These are phyloP conservation scores for Pollenia labialis DNA, from an alignment of 2,888 invertebrate species.

Conservation along the genomic window DNA sequence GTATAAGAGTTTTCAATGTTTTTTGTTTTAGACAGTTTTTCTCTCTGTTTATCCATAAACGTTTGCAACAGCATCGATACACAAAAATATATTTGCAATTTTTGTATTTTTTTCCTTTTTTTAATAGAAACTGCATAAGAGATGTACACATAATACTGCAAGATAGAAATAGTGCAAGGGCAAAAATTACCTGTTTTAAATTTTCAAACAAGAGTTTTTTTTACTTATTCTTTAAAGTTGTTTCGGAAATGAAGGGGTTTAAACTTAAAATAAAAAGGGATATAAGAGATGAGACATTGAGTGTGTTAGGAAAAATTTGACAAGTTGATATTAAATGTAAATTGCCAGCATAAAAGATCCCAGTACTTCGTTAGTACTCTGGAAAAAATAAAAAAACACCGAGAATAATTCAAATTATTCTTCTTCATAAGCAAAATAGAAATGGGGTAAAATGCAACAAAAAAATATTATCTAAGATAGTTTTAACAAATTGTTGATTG, in stretches of 20 bases:
- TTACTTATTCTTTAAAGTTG: slow-evolving; percentile 8
- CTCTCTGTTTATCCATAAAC: slow-evolving; percentile 32
- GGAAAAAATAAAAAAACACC: background rate
- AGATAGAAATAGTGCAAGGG: slow-evolving; percentile 19
- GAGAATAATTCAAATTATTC: slow-evolving; percentile 8
- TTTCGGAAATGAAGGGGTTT: background rate
- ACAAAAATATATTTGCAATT: slow-evolving; percentile 28
- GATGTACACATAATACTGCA: slow-evolving; percentile 10
- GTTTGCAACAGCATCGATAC: background rate
- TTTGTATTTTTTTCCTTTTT: slow-evolving; percentile 22
- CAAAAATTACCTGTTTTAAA: slow-evolving; percentile 57
- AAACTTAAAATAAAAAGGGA: slow-evolving; percentile 15
- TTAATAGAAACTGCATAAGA: slow-evolving; percentile 49
- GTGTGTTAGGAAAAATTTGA: slow-evolving; percentile 28
- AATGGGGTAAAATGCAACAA: background rate
- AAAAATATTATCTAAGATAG: no score
- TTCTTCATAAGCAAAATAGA: background rate
- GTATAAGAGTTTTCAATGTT: background rate
- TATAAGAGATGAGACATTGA: slow-evolving; percentile 8
- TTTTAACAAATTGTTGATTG: no score
- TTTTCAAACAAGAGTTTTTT: slow-evolving; percentile 42
- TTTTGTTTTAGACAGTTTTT: background rate
- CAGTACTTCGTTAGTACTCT: slow-evolving; percentile 40
- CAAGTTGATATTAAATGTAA: slow-evolving; percentile 50
- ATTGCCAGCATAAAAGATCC: slow-evolving; percentile 52